Conservation (phyloP, 1,140 invertebrate species). For the Solenopsis fugax region DNA sequence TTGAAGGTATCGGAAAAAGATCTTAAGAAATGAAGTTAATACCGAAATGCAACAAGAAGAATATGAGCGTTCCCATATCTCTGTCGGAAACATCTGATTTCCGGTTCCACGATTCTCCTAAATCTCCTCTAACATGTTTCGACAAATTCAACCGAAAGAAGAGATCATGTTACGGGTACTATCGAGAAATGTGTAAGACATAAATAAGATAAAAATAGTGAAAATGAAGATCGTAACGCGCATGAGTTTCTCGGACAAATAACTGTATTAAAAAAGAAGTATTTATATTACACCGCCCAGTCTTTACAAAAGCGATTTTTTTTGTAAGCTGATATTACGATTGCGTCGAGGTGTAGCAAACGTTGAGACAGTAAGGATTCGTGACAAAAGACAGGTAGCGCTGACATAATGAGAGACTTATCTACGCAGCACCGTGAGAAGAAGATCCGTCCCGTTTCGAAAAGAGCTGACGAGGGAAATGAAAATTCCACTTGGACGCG, state of each 20-base stretch:
- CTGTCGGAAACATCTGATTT: neutral
- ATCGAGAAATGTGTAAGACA: neutral
- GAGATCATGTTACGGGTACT: no score
- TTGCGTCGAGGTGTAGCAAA: neutral
- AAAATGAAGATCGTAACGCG: neutral
- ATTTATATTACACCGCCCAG: neutral
- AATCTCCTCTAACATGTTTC: neutral
- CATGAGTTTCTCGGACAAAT: neutral
- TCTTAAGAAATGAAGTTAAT: slow-evolving; percentile 16
- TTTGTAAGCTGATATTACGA: neutral
- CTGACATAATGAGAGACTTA: slow-evolving; percentile 26
- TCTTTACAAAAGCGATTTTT: neutral
- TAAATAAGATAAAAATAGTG: neutral
- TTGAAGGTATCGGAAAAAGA: neutral
- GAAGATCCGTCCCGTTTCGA: slow-evolving; percentile 15
- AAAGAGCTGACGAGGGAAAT: slow-evolving; percentile 28
- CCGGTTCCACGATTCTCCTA: neutral
- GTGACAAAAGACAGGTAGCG: neutral
- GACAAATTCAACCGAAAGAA: slow-evolving; percentile 17
- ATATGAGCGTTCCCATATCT: neutral
- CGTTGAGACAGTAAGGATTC: slow-evolving; percentile 1
- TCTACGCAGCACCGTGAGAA: neutral
- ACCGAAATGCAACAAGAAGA: neutral
- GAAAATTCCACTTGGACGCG: slow-evolving; percentile 41
- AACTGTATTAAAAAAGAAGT: neutral